A percentile compares a stretch with the other conserved stretches of the same genome.
These are phyloP conservation scores for Alectoris magna DNA, from an alignment of 2,797 vertebrate species.

Conservation along the genomic window DNA sequence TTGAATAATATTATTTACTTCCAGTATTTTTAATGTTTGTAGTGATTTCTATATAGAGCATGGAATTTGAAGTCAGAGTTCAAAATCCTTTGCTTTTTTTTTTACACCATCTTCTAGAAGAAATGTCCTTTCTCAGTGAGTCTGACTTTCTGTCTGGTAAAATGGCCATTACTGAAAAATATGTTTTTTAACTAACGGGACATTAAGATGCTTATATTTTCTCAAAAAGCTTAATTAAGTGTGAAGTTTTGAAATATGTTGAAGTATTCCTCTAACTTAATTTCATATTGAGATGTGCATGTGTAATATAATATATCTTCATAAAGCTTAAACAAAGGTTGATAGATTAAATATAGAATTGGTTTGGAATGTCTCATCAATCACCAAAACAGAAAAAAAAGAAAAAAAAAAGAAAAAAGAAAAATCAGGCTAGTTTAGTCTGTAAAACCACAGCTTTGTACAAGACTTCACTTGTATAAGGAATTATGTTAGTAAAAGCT, in stretches of 20 bases:
- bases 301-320: constrained; percentile 44
- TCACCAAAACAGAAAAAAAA: not conserved
- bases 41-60: not conserved
- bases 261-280: not conserved
- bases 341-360: constrained; percentile 53
- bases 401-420: not conserved
- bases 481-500: not conserved
- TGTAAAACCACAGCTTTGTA: not conserved
- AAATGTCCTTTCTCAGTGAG: not conserved
- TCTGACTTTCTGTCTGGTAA: not conserved
- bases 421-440: not conserved
- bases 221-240: constrained; percentile 16
- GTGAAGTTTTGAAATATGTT: constrained; percentile 34
- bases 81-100: not conserved
- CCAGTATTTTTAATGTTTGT: not conserved
- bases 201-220: not conserved
- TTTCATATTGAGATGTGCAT: not conserved
- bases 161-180: not conserved
- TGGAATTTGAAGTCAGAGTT: not conserved
- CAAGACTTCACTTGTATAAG: not conserved
- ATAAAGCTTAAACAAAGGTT: constrained; percentile 50
- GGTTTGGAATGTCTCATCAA: constrained; percentile 43
- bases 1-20: not conserved
- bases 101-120: not conserved
- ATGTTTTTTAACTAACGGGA: not conserved